Base-by-base conservation (phyloP, 2,797 vertebrate genomes). In the Philypnodon macrostomus region DNA sequence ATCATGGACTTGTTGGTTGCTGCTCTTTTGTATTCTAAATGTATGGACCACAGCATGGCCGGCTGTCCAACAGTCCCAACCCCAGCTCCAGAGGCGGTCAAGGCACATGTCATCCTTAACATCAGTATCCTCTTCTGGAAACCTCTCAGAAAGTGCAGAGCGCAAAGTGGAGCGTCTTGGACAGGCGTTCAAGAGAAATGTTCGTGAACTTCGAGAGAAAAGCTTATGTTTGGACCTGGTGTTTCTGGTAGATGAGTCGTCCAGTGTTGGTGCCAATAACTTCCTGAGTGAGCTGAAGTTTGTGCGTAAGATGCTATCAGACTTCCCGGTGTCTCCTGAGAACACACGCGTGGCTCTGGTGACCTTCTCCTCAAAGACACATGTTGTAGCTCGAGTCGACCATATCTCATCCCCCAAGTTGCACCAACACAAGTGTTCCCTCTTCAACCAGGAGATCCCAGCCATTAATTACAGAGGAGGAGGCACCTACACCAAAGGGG, bases 221-320 rank as follows among this genome's bases (percentile, higher is more conserved):
- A 94, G 94, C 77, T 70, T 56, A 26, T 87, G 89, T 39, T 70
- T 98, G 75, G 95, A 98, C 81, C 87, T 97, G 64, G 94, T 98
- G 24, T 98, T 98, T 84, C 84, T 98, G 70, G 93, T 98, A 88
- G 96, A 98, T 19, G 96, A 98, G 88, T 97, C 96, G n/a, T 98
- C 95, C 48, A 97, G 96, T 34, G 94, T 98, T 63, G 95, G 95
- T 24, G 89, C 90, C 37, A 86, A 85, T 51, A 97, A 98, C 90
- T 98, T 98, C 84, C 89, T 87, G 69, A 96, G 91, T 57, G 95
- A 98, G 88, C 89, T 98, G 79, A 90, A 88, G 77, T 98, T 98
- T 56, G 90, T 98, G 2, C 92, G 92, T 62, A 98, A 98, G 91
- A 91, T 97, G 85, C 91, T 98, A 33, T 96, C 95, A 0, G 95